Percentiles rank a stretch among this genome's conserved stretches.
Conservation (phyloP, 1,140 invertebrate species). For the Pseudachorutes palmiensis region DNA sequence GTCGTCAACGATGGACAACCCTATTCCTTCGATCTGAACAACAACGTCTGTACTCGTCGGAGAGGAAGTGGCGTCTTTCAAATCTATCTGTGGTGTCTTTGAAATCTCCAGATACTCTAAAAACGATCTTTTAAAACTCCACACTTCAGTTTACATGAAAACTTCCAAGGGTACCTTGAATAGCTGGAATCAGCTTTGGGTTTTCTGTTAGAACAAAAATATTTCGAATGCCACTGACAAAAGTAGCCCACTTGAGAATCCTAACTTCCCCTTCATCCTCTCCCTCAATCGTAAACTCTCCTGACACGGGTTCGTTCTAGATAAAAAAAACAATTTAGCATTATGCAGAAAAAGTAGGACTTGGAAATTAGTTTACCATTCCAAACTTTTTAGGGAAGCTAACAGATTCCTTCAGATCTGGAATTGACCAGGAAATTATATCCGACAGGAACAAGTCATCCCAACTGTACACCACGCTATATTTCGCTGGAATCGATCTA, state of each 20-base stretch:
- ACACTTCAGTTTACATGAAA: background rate
- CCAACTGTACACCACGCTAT: background rate
- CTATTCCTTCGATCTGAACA: background rate
- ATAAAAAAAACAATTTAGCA: no score
- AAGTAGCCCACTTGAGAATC: background rate
- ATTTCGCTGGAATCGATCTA: background rate
- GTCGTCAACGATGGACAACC: conserved; percentile 3
- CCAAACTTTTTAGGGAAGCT: background rate
- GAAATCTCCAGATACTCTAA: no score
- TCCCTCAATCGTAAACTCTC: background rate
- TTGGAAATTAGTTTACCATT: background rate
- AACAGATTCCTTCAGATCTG: background rate
- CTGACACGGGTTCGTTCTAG: background rate
- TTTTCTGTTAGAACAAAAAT: conserved; percentile 5
- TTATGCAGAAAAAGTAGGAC: background rate
- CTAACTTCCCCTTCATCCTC: no score
- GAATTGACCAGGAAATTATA: background rate
- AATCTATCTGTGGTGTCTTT: no score
- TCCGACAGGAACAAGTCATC: background rate
- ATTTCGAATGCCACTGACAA: background rate
- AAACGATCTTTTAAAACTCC: no score
- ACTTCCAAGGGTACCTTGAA: background rate
- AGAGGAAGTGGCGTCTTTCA: background rate
- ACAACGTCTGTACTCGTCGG: background rate
- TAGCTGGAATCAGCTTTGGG: background rate